These are phyloP conservation scores for Telmatherina bonti DNA, from an alignment of 2,797 vertebrate genomes.

Conservation along the genomic window DNA sequence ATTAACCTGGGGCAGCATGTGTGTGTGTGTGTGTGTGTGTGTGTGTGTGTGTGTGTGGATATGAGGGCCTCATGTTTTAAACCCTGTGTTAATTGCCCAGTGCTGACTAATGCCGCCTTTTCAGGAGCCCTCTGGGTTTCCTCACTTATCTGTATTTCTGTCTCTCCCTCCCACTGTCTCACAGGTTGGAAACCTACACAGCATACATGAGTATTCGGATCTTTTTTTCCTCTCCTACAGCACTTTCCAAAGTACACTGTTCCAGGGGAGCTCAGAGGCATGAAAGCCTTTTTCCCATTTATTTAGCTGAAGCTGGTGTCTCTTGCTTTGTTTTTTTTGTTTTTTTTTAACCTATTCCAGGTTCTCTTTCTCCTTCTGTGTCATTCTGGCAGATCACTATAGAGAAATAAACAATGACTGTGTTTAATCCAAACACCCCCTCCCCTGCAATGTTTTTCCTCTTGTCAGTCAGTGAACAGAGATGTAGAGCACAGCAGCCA, in stretches of 20 bases:
- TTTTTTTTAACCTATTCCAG: too few species aligned
- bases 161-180: constrained; percentile 22
- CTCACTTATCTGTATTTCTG: constrained; percentile 48
- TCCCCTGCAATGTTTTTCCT: constrained; percentile 13
- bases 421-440: constrained; percentile 43
- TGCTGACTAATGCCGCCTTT: constrained; percentile 70
- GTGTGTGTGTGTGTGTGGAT: too few species aligned
- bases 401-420: constrained; percentile 56
- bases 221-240: constrained; percentile 33
- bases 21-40: too few species aligned
- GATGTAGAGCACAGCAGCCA: constrained; percentile 60
- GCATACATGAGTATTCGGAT: constrained; percentile 35
- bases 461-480: constrained; percentile 59
- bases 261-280: constrained; percentile 45
- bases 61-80: constrained; percentile 40
- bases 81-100: constrained; percentile 63
- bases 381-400: constrained; percentile 48
- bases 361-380: constrained; percentile 39
- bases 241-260: constrained; percentile 40
- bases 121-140: constrained; percentile 49
- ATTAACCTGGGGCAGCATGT: constrained; percentile 62
- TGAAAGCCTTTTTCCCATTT: constrained; percentile 43
- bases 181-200: constrained; percentile 37
- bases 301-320: constrained; percentile 28
- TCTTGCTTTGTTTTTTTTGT: constrained; percentile 35